Evolutionary conservation across 2,113 vertebrate genomes (phyloP).

Genomic region (Fregetta grallaria): DNA sequence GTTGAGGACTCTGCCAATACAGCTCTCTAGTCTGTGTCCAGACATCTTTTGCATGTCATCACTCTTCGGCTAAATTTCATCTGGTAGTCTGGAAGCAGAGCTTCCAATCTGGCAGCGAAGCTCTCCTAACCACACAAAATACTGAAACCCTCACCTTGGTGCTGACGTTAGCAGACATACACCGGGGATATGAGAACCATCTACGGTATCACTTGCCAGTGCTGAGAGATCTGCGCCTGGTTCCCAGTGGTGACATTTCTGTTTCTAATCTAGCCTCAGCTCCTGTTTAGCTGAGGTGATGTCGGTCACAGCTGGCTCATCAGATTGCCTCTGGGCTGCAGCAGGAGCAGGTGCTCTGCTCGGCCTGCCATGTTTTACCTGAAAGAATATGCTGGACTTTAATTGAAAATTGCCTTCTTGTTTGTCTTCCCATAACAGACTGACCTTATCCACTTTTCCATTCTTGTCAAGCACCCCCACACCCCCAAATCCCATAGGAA

Average conservation of each 20-base stretch:
- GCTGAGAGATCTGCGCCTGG: background rate
- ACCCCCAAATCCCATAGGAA: background rate
- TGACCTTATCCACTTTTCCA: background rate
- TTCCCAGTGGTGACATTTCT: background rate
- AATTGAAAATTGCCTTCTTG: background rate
- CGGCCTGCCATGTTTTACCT: background rate
- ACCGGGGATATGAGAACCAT: rapidly evolving
- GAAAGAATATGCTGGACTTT: background rate
- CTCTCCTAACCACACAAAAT: background rate
- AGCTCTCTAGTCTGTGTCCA: background rate
- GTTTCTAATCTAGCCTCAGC: background rate
- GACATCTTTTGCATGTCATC: background rate
- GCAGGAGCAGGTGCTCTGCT: background rate
- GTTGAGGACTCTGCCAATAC: background rate
- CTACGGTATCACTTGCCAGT: background rate
- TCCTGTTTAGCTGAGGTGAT: background rate
- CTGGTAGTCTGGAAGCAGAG: background rate
- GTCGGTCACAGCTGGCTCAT: background rate
- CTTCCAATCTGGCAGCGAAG: background rate
- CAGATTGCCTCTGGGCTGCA: background rate
- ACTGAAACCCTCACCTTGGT: background rate
- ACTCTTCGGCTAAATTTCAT: background rate
- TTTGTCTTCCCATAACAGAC: background rate
- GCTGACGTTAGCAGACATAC: background rate
- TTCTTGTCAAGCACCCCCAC: background rate